Evolutionary conservation across 2,797 vertebrate genomes (phyloP).

Genomic region (Serranus cabrilla): DNA sequence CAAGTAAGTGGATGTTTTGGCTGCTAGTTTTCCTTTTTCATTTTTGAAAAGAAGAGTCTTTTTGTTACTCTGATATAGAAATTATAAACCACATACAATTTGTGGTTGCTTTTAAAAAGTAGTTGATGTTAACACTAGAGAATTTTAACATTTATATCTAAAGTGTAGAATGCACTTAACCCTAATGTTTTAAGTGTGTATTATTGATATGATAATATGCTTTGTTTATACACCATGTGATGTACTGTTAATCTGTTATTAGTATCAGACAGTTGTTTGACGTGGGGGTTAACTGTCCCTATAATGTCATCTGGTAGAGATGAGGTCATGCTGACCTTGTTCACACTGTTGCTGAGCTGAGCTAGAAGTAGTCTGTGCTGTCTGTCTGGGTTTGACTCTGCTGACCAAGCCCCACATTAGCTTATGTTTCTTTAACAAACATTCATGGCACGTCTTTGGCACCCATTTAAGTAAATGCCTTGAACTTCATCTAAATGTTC

Average conservation of each 20-base stretch:
- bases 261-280: constrained; percentile 60
- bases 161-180: constrained; percentile 72
- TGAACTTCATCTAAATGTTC: constrained; percentile 19
- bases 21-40: constrained; percentile 82
- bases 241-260: constrained; percentile 71
- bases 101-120: constrained; percentile 73
- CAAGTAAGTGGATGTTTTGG: constrained; percentile 82
- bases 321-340: constrained; percentile 66
- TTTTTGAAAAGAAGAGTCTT: constrained; percentile 57
- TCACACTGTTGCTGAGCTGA: constrained; percentile 81
- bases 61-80: constrained; percentile 71
- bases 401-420: constrained; percentile 10
- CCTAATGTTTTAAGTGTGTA: constrained; percentile 71
- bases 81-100: constrained; percentile 66
- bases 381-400: constrained; percentile 20
- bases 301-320: constrained; percentile 44
- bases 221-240: constrained; percentile 73
- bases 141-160: constrained; percentile 74
- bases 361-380: constrained; percentile 45
- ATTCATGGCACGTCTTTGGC: constrained; percentile 13
- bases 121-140: constrained; percentile 70
- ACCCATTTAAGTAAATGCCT: constrained; percentile 10
- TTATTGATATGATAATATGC: constrained; percentile 62
- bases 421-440: constrained; percentile 16
- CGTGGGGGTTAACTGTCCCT: constrained; percentile 44